Base-by-base conservation (phyloP, 1,140 invertebrate genomes). In the Drosophila seguyi region DNA sequence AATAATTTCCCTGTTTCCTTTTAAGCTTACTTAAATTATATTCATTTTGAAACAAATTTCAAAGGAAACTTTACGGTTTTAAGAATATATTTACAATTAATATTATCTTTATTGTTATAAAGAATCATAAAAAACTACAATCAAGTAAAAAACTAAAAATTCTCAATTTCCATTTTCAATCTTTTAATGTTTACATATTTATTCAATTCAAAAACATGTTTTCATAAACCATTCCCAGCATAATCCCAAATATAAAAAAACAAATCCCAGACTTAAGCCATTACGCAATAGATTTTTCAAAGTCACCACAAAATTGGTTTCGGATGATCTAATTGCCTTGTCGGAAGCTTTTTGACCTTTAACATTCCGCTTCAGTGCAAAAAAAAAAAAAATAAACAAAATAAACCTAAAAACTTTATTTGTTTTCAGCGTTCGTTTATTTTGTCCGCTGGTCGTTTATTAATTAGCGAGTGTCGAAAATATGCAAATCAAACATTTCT, bases 391-490 rank as follows among this genome's bases (percentile, higher is more conserved):
- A 31, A 38, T 8, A 39, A n/a, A 39, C 4, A 25, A 45, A 29
- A 48, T 29, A 60, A 53, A 36, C 31, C 4, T 58, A 50, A 29
- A 50, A 53, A 36, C 20, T 1, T 47, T 41, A 27, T 53, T 56
- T 62, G 36, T 41, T 44, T 76, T 62, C 34, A 38, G 39, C 58
- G 58, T 45, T 71, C 41, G 60, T 53, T 76, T 57, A 31, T 55
- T 65, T 69, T 55, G 47, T 38, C 50, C 41, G 50, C 66, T 39
- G 39, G 79, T 77, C 68, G 60, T 72, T 88, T 83, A 87, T 88
- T 88, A 87, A 88, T 88, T 88, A 84, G 76, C 85, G 87, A 88
- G 85, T 90, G 84, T 71, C 81, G 73, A 88, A 77, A 90, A 90
- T 88, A 90, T 88, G 84, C 85, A 90, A 88, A 88, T 90, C 75